Percentiles rank a stretch among this genome's conserved stretches.
phyloP scores from a whole-genome alignment of 2,888 invertebrate genomes.

The Nesidiocoris tenuis region DNA sequence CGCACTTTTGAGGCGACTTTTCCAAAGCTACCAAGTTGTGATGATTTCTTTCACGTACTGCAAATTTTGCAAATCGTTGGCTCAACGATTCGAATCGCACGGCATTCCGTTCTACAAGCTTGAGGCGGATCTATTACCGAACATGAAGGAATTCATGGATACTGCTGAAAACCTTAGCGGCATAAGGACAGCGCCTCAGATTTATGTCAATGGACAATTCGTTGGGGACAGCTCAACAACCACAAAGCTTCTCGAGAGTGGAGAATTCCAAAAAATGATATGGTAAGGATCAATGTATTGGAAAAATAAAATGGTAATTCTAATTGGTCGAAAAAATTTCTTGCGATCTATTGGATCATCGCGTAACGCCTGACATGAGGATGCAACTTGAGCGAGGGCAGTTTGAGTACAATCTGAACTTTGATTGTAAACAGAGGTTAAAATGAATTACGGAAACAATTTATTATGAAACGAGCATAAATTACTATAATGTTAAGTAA shows the following conservation, averaged over 20 bases:
- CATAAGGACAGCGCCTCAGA: conserved; percentile 2
- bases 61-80: not conserved
- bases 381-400: no score
- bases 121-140: not conserved
- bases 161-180: not conserved
- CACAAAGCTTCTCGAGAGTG: not conserved
- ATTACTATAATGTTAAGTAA: no score
- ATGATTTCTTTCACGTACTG: not conserved
- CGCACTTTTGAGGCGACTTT: not conserved
- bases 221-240: conserved; percentile 3
- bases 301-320: not conserved
- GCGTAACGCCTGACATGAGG: not conserved
- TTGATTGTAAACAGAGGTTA: no score
- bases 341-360: no score
- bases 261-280: conserved; percentile 1
- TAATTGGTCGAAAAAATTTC: not conserved
- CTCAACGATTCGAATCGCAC: not conserved
- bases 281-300: conserved; percentile 1
- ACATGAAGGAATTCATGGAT: conserved; percentile 2
- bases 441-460: no score
- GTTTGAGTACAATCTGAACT: no score
- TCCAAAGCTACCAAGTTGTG: not conserved
- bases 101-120: not conserved
- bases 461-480: no score
- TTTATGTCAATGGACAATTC: not conserved